These are phyloP conservation scores for Orcinus orca DNA, from an alignment of 2,113 vertebrate species.

Conservation along the genomic window DNA sequence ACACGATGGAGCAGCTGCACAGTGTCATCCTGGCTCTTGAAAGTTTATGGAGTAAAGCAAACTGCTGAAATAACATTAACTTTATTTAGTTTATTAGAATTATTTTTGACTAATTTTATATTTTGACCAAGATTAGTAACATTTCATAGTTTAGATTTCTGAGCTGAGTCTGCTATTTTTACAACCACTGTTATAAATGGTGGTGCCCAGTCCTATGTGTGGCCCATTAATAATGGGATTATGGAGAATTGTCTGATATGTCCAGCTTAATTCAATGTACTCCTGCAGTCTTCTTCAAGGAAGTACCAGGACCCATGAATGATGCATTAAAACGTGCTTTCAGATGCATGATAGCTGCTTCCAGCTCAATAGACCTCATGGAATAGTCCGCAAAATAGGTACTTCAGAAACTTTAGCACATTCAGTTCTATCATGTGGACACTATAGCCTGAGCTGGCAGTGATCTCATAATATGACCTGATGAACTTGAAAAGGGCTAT, in stretches of 20 bases:
- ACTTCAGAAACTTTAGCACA: background rate
- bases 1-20: background rate
- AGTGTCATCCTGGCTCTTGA: background rate
- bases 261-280: background rate
- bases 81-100: constrained; percentile 45
- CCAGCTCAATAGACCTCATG: background rate
- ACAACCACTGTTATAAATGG: background rate
- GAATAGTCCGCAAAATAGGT: background rate
- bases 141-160: constrained; percentile 20
- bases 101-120: constrained; percentile 48
- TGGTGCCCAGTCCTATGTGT: background rate
- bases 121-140: constrained; percentile 50
- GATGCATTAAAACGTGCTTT: background rate
- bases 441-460: background rate
- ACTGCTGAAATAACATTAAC: constrained; percentile 23
- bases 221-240: background rate
- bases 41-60: constrained; percentile 18
- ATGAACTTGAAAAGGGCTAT: background rate
- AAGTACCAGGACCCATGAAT: background rate
- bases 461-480: background rate
- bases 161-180: constrained; percentile 23
- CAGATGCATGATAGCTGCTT: background rate
- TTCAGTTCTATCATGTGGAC: background rate
- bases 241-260: background rate
- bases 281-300: background rate